Evolutionary conservation across 1,140 invertebrate species (phyloP), one percentile per base, ranked within the genome.

Genomic region (Hylyphantes graminicola): DNA sequence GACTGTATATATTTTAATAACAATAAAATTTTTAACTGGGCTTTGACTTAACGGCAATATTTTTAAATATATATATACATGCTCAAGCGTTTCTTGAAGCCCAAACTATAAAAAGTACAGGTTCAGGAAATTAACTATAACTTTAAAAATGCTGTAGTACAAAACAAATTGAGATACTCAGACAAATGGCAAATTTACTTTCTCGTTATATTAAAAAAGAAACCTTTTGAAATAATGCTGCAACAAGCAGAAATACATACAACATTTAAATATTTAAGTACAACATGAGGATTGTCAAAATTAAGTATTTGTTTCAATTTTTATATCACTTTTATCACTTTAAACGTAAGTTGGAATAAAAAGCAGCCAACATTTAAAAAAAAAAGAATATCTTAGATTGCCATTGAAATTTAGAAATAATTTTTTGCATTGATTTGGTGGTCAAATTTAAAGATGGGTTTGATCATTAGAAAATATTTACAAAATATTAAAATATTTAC

Each of bases 271-370:
- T 55, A 54, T 65, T 75, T 74, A 74, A 74, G 70, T 75, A 83
- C 70, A 83, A 59, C 12, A 73, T 55, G n/a, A 74, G 48, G 80
- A 83, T 83, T 83, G 80, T 83, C 80, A 75, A 83, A 83, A 83
- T 83, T 83, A 83, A 75, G 80, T 83, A 75, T 79, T 51, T 73
- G 55, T 55, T 17, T 64, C 15, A 83, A 74, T 83, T 83, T 83
- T 59, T 83, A 35, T 83, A 57, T n/a, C 57, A 81, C 53, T 61
- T 64, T 51, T 76, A 78, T n/a, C 21, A 65, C 48, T 0, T 57
- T 74, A 35, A 35, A 35, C 35, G 8, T 59, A 17, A 8, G 21
- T 35, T 19, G 7, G 35, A 74, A 74, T 57, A 13, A 15, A 35
- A 35, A 50, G 54, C 17, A 74, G 55, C 57, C 57, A 57, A 74